phyloP scores from a whole-genome alignment of 1,140 invertebrate genomes.

The Drosophila teissieri region DNA sequence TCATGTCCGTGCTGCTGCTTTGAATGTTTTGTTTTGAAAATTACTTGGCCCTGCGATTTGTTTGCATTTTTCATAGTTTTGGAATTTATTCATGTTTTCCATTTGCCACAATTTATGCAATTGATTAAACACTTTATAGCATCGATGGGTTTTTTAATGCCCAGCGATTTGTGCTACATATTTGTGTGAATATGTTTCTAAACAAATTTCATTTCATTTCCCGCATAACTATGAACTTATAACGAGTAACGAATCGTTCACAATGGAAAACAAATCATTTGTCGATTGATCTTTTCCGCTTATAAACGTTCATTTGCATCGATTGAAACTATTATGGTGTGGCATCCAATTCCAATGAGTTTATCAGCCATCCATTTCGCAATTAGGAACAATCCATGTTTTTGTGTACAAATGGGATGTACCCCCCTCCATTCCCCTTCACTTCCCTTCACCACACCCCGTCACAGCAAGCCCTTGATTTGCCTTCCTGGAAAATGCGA shows the following conservation, averaged over 20 bases:
- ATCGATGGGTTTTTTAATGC: not conserved
- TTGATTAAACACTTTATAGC: too few species aligned
- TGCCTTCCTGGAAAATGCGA: not conserved
- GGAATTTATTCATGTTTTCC: too few species aligned
- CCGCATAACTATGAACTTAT: not conserved
- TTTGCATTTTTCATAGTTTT: not conserved
- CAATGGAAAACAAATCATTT: conserved; percentile 13
- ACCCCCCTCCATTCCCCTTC: too few species aligned
- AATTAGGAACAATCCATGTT: conserved; percentile 48
- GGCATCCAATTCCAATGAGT: conserved; percentile 27
- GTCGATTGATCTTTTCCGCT: conserved; percentile 17
- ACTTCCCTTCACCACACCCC: too few species aligned
- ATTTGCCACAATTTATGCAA: too few species aligned
- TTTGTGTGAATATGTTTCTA: not conserved
- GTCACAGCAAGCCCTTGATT: not conserved
- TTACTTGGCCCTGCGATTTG: too few species aligned
- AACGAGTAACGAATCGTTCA: not conserved
- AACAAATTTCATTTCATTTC: not conserved
- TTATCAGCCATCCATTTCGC: conserved; percentile 42
- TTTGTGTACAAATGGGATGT: conserved; percentile 28
- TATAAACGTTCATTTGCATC: conserved; percentile 33
- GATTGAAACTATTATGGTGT: conserved; percentile 32
- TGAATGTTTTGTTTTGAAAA: not conserved
- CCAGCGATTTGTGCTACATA: too few species aligned
- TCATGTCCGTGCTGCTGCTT: not conserved